phyloP scores from a whole-genome alignment of 2,113 vertebrate species.

The Chaetorhynchus papuensis region DNA sequence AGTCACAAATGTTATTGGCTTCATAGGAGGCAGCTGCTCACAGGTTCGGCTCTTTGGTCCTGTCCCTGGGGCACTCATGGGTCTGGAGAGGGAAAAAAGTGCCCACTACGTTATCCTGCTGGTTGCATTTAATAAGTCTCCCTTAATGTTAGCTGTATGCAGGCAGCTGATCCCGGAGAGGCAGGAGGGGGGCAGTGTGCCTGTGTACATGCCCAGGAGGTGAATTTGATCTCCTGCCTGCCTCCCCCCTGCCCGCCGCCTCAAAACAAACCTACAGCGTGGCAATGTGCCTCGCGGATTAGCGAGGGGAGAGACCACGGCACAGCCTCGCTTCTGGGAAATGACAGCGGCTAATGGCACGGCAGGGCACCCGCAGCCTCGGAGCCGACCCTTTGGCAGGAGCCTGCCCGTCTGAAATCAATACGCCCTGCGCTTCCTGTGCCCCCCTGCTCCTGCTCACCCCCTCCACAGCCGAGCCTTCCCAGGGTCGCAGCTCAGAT shows the following conservation, averaged over 20 bases:
- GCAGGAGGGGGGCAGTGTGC: neutral
- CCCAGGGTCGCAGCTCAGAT: neutral
- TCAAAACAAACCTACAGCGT: neutral
- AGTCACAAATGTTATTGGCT: neutral
- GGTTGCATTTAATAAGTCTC: neutral
- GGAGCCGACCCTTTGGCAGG: neutral
- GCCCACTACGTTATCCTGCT: rapidly evolving
- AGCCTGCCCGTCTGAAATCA: neutral
- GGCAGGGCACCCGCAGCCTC: neutral
- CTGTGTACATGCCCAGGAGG: neutral
- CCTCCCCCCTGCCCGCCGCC: neutral
- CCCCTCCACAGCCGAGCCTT: neutral
- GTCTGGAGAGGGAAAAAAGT: neutral
- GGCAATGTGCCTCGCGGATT: neutral
- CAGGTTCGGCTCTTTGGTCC: neutral
- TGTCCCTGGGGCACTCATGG: neutral
- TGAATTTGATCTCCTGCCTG: neutral
- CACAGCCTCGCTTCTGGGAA: neutral
- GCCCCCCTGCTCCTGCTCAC: neutral
- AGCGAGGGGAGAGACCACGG: neutral
- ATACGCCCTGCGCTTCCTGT: neutral
- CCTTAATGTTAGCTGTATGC: rapidly evolving
- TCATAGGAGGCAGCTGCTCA: neutral
- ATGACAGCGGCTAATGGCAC: neutral
- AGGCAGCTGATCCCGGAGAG: neutral